Percentiles rank a stretch among this genome's conserved stretches.
These are phyloP conservation scores for Ganaspis sp. DNA, from an alignment of 1,140 invertebrate genomes.

Conservation along the genomic window DNA sequence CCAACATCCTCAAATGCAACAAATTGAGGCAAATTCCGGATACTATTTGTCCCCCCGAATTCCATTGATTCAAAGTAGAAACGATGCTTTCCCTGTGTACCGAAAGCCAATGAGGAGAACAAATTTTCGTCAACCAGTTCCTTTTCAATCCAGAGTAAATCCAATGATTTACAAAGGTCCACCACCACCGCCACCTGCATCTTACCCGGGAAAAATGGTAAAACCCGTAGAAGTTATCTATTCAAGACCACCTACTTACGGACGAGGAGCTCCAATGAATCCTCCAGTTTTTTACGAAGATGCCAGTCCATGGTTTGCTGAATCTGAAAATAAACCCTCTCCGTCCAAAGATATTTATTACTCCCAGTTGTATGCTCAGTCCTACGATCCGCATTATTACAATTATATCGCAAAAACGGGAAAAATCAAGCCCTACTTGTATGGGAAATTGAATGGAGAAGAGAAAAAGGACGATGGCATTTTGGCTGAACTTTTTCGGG, in stretches of 20 bases:
- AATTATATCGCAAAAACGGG: slow-evolving; percentile 71
- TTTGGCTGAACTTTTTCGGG: slow-evolving; percentile 63
- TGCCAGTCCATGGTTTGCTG: slow-evolving; percentile 59
- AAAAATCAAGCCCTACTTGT: slow-evolving; percentile 69
- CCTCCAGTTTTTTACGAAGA: slow-evolving; percentile 58
- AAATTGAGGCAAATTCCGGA: neutral
- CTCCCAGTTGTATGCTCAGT: slow-evolving; percentile 69
- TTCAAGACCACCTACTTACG: slow-evolving; percentile 64
- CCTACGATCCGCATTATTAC: slow-evolving; percentile 73
- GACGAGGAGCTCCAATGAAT: slow-evolving; percentile 46
- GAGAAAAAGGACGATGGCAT: slow-evolving; percentile 58
- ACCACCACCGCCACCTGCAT: slow-evolving; percentile 31
- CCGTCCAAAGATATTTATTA: slow-evolving; percentile 64
- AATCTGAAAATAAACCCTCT: slow-evolving; percentile 53
- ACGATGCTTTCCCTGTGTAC: slow-evolving; percentile 3
- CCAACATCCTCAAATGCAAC: slow-evolving; percentile 23
- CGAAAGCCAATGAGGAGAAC: slow-evolving; percentile 13
- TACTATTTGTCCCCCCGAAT: neutral
- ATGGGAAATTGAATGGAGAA: slow-evolving; percentile 64
- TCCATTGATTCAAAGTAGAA: slow-evolving; percentile 35
- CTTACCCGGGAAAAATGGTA: slow-evolving; percentile 44
- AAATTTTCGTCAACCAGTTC: slow-evolving; percentile 30
- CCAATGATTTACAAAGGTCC: slow-evolving; percentile 56
- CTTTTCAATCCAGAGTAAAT: slow-evolving; percentile 39
- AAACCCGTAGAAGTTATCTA: slow-evolving; percentile 65